These are phyloP conservation scores for Cinclus cinclus DNA, from an alignment of 2,113 vertebrate species.

Conservation along the genomic window DNA sequence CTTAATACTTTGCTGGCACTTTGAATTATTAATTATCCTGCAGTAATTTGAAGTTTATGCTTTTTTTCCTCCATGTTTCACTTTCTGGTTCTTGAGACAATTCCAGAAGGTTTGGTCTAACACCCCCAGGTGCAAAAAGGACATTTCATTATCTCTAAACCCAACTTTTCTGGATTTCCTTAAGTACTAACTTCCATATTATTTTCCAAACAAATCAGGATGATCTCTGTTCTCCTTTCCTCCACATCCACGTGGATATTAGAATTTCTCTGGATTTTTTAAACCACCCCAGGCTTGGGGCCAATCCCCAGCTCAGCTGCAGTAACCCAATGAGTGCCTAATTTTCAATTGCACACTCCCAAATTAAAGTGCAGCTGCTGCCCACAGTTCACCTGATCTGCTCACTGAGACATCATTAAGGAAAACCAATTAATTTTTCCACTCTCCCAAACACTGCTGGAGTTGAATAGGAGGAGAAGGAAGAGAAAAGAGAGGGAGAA, in stretches of 20 bases:
- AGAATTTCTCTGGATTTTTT: not conserved
- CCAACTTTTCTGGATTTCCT: not conserved
- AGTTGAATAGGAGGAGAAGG: slow-evolving; percentile 57
- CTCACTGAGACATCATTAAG: slow-evolving; percentile 45
- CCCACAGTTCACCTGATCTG: slow-evolving; percentile 68
- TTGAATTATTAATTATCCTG: not conserved
- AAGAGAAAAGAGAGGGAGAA: not conserved
- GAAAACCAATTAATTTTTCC: slow-evolving; percentile 80
- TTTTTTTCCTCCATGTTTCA: not conserved
- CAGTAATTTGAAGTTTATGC: not conserved
- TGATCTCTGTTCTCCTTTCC: not conserved
- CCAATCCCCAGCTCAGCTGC: slow-evolving; percentile 38
- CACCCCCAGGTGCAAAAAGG: not conserved
- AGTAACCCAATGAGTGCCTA: slow-evolving; percentile 43
- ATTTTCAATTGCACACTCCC: slow-evolving; percentile 50
- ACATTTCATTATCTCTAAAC: not conserved
- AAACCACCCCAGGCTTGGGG: not conserved
- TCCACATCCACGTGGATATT: not conserved
- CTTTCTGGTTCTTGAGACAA: not conserved
- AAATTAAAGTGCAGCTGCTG: slow-evolving; percentile 68
- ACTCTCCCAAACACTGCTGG: slow-evolving; percentile 53
- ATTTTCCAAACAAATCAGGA: not conserved
- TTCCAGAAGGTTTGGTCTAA: not conserved
- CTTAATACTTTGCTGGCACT: not conserved
- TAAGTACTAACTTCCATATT: accelerated